Evolutionary conservation across 2,888 invertebrate genomes (phyloP), one percentile per base, ranked within the genome.

Genomic region (Acrobasis consociella): DNA sequence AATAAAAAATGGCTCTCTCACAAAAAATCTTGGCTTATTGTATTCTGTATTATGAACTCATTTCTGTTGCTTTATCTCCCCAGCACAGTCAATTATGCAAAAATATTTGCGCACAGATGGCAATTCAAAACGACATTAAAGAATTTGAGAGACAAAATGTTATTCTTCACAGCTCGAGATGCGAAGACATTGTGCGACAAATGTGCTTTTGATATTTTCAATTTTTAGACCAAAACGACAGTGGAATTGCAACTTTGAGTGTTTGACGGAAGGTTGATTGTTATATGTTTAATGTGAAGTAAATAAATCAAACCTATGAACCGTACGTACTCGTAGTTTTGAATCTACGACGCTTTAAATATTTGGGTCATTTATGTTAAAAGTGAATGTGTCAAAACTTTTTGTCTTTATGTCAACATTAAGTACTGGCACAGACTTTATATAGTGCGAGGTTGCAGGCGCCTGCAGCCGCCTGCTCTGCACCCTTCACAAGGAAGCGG

Each of bases 191-290:
- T 42, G 56, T 65, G 63, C 65, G 66, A 65, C 68, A 68, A 68
- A 68, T 68, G 65, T 63, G 66, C 68, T 64, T 68, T 68, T 68
- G 66, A 66, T 68, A 68, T 66, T 68, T 66, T 68, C 66, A 66
- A 68, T 68, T 66, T 65, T 42, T 16, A n/a, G 10, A 42, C 10
- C 11, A 0, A 8, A 13, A 5, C 8, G 15, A 1, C 42, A 56
- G 9, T 56, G 11, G 7, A 56, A 56, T 13, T n/a, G 13, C 42
- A 10, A 56, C 56, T 17, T 42, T 56, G 16, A 5, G 0, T 2
- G 11, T 11, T 17, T 7, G 13, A 1, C 13, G 5, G 22, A 22
- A 46, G 11, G 22, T 56, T 9, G 1, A 9, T 9, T 22, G 2
- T 42, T 17, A 11, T 3, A 56, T 1, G 31, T 31, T 37, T 51